These are phyloP conservation scores for Psix sp. DNA, from an alignment of 1,140 invertebrate species.

Conservation along the genomic window DNA sequence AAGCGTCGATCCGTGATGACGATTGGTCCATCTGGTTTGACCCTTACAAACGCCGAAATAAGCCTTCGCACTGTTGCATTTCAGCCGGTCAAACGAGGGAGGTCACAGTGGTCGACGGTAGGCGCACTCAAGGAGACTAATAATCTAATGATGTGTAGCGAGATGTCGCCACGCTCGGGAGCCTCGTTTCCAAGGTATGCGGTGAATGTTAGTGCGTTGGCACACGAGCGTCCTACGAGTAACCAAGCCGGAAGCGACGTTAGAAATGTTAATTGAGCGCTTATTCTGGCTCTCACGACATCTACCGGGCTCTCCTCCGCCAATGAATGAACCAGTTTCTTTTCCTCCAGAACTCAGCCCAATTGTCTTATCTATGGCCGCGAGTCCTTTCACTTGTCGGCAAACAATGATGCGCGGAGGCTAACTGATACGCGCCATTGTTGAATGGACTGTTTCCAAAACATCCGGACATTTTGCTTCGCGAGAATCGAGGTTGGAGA, in stretches of 20 bases:
- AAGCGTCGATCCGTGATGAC: no score
- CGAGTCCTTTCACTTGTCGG: constrained; percentile 44
- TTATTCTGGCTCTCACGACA: no score
- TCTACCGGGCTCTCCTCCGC: no score
- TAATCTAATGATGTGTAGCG: constrained; percentile 34
- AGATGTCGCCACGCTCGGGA: constrained; percentile 40
- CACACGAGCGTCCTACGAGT: constrained; percentile 37
- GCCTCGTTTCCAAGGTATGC: constrained; percentile 45
- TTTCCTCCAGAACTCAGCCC: no score
- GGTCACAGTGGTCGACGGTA: constrained; percentile 1
- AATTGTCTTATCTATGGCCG: neutral
- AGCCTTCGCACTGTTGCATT: no score
- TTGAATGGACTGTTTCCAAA: constrained; percentile 1
- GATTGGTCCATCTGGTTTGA: no score
- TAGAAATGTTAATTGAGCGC: constrained; percentile 48
- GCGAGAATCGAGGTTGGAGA: constrained; percentile 49
- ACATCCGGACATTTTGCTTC: neutral
- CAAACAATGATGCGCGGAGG: constrained; percentile 45
- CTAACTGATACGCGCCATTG: constrained; percentile 42
- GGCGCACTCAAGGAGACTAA: constrained; percentile 37
- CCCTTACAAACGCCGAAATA: no score
- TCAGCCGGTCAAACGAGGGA: no score
- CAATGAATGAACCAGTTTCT: neutral
- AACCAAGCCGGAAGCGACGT: constrained; percentile 40
- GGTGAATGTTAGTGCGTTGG: constrained; percentile 33